A percentile compares a stretch with the other conserved stretches of the same genome.
Evolutionary conservation across 2,113 vertebrate species (phyloP).

Genomic region (Acinonyx jubatus): DNA sequence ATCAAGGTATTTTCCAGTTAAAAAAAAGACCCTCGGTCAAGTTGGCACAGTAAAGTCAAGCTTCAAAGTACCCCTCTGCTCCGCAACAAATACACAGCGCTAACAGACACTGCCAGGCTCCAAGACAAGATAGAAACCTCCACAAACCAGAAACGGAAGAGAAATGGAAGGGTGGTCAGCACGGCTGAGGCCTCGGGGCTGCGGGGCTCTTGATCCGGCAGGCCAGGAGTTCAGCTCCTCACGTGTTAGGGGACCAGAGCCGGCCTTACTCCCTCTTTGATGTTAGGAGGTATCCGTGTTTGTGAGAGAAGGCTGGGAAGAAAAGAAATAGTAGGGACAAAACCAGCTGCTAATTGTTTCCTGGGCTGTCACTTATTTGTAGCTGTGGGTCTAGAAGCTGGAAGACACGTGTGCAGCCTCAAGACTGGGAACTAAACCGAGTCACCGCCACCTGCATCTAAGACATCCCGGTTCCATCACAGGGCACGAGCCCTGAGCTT

Average conservation of each 20-base stretch:
- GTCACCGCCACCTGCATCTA: neutral
- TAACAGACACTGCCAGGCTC: neutral
- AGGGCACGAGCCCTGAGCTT: neutral
- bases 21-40: neutral
- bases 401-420: neutral
- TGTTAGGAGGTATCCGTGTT: neutral
- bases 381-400: neutral
- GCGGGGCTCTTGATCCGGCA: neutral
- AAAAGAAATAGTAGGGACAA: neutral
- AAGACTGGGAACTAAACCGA: neutral
- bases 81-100: neutral
- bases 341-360: neutral
- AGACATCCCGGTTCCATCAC: neutral
- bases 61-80: constrained; percentile 23
- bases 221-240: neutral
- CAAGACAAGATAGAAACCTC: constrained; percentile 16
- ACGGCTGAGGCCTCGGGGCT: neutral
- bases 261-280: neutral
- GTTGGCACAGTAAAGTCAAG: neutral
- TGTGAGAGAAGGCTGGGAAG: constrained; percentile 6
- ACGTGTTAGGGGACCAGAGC: neutral
- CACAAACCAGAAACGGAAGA: neutral
- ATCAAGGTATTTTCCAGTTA: constrained; percentile 9
- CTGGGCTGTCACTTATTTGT: neutral
- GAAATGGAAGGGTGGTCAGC: neutral